A percentile compares a stretch with the other conserved stretches of the same genome.
These are phyloP conservation scores for Orgyia antiqua DNA, from an alignment of 2,888 invertebrate genomes.

Conservation along the genomic window DNA sequence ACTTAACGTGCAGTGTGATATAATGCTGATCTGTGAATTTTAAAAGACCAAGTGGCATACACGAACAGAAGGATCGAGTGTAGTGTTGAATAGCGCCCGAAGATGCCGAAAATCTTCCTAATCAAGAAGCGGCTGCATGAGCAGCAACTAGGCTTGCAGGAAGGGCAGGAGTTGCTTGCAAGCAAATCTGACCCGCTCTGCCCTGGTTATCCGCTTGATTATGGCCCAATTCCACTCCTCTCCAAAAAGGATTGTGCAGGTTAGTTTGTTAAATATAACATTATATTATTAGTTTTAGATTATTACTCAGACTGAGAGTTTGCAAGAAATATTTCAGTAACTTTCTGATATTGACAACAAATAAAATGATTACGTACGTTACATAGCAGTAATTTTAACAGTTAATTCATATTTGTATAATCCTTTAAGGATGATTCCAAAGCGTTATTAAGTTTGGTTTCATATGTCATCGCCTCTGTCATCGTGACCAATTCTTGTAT, in stretches of 20 bases:
- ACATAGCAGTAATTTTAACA: too few relatives aligned
- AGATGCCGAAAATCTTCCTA: slow-evolving; percentile 95
- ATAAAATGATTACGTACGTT: not conserved
- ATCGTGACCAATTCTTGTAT: slow-evolving; percentile 28
- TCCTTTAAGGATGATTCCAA: too few relatives aligned
- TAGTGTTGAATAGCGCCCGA: slow-evolving; percentile 56
- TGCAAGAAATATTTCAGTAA: too few relatives aligned
- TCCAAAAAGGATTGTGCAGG: slow-evolving; percentile 71
- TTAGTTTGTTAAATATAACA: slow-evolving; percentile 39
- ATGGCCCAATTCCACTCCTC: slow-evolving; percentile 80
- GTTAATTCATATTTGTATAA: too few relatives aligned
- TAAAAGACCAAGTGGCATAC: slow-evolving; percentile 63
- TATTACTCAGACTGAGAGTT: too few relatives aligned
- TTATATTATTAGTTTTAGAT: too few relatives aligned
- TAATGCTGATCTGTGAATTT: slow-evolving; percentile 66
- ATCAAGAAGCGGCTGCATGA: slow-evolving; percentile 94
- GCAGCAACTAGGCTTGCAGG: slow-evolving; percentile 91
- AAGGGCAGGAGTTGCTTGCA: slow-evolving; percentile 86
- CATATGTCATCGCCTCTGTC: slow-evolving; percentile 23
- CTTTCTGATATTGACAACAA: too few relatives aligned
- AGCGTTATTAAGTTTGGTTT: too few relatives aligned
- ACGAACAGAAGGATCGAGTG: slow-evolving; percentile 65
- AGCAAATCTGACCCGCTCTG: slow-evolving; percentile 80
- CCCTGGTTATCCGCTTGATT: slow-evolving; percentile 76
- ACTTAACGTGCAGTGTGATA: slow-evolving; percentile 71